Base-by-base conservation (phyloP, 2,797 vertebrate genomes). In the Crocidura indochinensis region DNA sequence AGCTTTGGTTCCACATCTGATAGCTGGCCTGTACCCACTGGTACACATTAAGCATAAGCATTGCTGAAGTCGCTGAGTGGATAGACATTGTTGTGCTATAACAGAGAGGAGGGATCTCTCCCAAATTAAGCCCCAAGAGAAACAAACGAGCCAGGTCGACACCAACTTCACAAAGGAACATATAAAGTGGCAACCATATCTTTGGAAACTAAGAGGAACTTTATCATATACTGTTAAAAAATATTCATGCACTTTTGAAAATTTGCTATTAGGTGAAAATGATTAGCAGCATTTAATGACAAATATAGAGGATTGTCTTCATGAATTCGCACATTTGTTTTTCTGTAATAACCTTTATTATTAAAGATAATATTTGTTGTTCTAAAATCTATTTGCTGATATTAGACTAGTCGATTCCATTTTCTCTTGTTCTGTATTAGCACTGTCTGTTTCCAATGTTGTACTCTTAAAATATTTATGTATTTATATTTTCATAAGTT, bases 311-410 rank as follows among this genome's bases (percentile, higher is more conserved):
- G 51, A n/a, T 44, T 22, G 56, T 68, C 44, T 38, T 38, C 2
- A 53, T 85, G 31, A 91, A 64, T 62, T 62, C 14, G n/a, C 8
- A 2, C 26, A 62, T 24, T 77, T 71, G n/a, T 72, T 19, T 72
- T 79, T 65, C n/a, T 53, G 15, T 65, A 85, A 17, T 26, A 26
- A 68, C 38, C 27, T 31, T 76, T 46, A 51, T 73, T 73, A 62
- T 31, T 72, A 11, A 29, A 51, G 22, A 24, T 31, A 44, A 22
- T 44, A 73, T 27, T 49, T 76, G 72, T 83, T 75, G 31, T 19
- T 76, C 29, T 81, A 29, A 80, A 81, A 81, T 65, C 27, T 68
- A 75, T 56, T 75, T 68, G 14, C 44, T 62, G n/a, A 62, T 69
- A 47, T 27, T 47, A 46, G 14, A 24, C 3, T 71, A 47, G 72